Conservation (phyloP, 2,888 invertebrate species). For the Aquatica leii region DNA sequence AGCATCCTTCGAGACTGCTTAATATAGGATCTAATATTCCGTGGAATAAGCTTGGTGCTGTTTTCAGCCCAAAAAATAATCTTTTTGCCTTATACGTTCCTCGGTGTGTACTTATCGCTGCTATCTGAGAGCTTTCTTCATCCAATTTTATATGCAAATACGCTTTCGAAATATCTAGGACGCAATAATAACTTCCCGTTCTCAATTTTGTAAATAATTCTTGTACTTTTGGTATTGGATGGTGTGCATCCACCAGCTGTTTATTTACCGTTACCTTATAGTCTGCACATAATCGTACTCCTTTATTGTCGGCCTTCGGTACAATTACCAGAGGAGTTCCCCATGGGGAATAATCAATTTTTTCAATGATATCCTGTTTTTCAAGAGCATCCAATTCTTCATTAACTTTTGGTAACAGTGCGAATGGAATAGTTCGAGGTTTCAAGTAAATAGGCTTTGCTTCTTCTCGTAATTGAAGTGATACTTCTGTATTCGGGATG, state of each 20-base stretch:
- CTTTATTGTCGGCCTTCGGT: constrained; percentile 30
- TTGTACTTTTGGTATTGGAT: constrained; percentile 12
- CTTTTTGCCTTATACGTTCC: constrained; percentile 2
- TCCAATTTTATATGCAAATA: constrained; percentile 15
- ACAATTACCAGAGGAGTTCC: constrained; percentile 23
- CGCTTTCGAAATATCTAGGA: constrained; percentile 14
- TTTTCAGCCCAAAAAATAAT: constrained; percentile 7
- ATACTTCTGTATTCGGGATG: neutral
- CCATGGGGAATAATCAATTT: neutral
- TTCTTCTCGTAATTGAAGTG: neutral
- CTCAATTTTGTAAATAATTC: constrained; percentile 9
- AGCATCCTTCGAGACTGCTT: neutral
- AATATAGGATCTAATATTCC: constrained; percentile 5
- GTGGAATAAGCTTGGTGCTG: constrained; percentile 8
- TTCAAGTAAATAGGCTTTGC: neutral
- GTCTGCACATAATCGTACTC: constrained; percentile 36
- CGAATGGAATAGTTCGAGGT: neutral
- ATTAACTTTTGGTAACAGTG: neutral
- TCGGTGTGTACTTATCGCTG: neutral
- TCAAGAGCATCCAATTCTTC: constrained; percentile 6
- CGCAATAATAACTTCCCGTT: constrained; percentile 6
- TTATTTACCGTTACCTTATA: constrained; percentile 37
- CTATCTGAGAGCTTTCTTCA: neutral
- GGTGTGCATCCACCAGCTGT: constrained; percentile 21
- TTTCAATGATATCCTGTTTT: too few species aligned